phyloP scores from a whole-genome alignment of 64 coral and sea anemone genomes.

The Pachyseris speciosa region DNA sequence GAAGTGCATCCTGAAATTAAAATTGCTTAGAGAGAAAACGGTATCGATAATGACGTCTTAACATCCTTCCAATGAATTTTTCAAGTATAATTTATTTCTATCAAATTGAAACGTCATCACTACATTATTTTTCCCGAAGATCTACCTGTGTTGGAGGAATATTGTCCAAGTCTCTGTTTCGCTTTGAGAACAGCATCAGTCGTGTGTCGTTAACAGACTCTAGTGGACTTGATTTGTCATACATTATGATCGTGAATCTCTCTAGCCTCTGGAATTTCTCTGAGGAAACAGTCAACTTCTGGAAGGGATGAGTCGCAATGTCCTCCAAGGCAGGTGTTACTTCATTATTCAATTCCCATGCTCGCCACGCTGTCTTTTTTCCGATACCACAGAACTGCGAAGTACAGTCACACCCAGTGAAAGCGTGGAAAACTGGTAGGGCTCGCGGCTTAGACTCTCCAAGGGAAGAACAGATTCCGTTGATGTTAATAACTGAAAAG shows the following conservation, averaged over 20 bases:
- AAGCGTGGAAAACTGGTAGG: conserved; percentile 59
- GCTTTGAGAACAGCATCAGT: conserved; percentile 49
- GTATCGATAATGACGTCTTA: neutral
- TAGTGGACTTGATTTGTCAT: conserved; percentile 62
- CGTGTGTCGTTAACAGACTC: conserved; percentile 55
- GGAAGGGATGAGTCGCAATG: conserved; percentile 27
- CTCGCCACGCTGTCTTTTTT: conserved; percentile 61
- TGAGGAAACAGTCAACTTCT: conserved; percentile 27
- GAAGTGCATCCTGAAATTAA: conserved; percentile 37
- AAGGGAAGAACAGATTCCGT: conserved; percentile 36
- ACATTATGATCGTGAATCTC: conserved; percentile 66
- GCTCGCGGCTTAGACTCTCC: conserved; percentile 3
- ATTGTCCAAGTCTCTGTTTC: conserved; percentile 21
- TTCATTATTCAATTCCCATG: too few relatives aligned
- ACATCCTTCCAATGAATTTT: neutral
- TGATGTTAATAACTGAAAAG: neutral
- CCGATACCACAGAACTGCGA: conserved; percentile 52
- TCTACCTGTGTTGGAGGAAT: conserved; percentile 45
- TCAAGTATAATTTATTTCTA: neutral
- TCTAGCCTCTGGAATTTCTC: conserved; percentile 62
- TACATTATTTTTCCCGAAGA: neutral
- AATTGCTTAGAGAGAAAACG: neutral
- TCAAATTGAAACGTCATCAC: neutral
- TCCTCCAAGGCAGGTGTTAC: conserved; percentile 3
- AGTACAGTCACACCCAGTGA: conserved; percentile 63